These are phyloP conservation scores for Steinernema feltiae DNA, from an alignment of 1,140 invertebrate genomes.

Conservation along the genomic window DNA sequence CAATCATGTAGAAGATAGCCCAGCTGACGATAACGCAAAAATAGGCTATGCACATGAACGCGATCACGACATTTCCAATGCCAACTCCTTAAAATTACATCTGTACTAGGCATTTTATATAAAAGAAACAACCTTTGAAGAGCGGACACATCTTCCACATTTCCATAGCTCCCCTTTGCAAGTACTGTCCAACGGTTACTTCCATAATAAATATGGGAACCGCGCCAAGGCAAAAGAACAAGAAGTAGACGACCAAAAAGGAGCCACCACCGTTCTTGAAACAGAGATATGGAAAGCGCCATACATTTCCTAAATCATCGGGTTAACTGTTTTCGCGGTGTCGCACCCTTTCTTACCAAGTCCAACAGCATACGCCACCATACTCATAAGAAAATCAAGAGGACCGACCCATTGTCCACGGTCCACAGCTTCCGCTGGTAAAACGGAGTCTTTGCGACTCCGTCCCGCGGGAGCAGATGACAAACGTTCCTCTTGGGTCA, in stretches of 20 bases:
- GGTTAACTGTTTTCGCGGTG: not conserved
- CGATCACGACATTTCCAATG: conserved; percentile 57
- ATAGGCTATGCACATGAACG: conserved; percentile 67
- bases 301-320: conserved; percentile 59
- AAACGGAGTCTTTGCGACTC: not conserved
- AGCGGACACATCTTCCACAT: conserved; percentile 74
- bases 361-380: conserved; percentile 80
- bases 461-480: not conserved
- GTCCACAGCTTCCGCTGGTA: conserved; percentile 39
- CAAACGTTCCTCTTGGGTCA: not conserved
- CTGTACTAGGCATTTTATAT: conserved; percentile 22
- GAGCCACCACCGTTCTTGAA: conserved; percentile 58
- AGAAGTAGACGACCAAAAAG: conserved; percentile 51
- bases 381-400: conserved; percentile 51
- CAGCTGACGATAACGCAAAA: conserved; percentile 92
- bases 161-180: conserved; percentile 70
- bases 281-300: conserved; percentile 62
- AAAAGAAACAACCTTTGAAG: conserved; percentile 66
- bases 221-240: conserved; percentile 62
- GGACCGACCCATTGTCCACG: conserved; percentile 54
- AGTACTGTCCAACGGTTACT: conserved; percentile 71
- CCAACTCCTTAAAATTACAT: conserved; percentile 47
- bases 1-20: conserved; percentile 84
- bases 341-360: conserved; percentile 62
- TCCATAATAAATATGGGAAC: conserved; percentile 72